Evolutionary conservation across 2,113 vertebrate genomes (phyloP), one percentile per base, ranked within the genome.

Genomic region (Tyto alba): DNA sequence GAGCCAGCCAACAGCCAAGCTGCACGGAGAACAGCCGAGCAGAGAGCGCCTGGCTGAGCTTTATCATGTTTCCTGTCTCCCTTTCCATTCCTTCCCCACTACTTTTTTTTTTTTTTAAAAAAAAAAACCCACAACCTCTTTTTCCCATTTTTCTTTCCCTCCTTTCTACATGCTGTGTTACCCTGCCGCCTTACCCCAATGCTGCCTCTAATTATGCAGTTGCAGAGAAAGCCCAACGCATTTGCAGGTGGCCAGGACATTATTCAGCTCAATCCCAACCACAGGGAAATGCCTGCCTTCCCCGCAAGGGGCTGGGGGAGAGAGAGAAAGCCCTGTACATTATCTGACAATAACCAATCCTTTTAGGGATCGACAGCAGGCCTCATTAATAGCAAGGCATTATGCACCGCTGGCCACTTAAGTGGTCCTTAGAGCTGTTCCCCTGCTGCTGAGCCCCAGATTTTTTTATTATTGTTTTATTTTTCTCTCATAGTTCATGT

Each of bases 1-100:
- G 98, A 98, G 98, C 98, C 98, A 98, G 85, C 72, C 92, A 68
- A 88, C 80, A 84, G 76, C 83, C 63, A 30, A 79, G 94, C 86
- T 84, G 93, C 64, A 52, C 68, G 12, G 78, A 73, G 22, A 75
- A 36, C 63, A 59, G 69, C 71, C 27, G 52, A 74, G 63, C 84
- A 8, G 62, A 48, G 80, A 57, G 69, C 2, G 73, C 72, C 94
- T 52, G 74, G 38, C 95, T 67, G 67, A 88, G 96, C 85, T 95
- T 95, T 90, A 88, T 77, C 69, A 9, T 36, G 5, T 82, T 91
- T 60, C 95, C 96, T 34, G 81, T 88, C 94, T 91, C 86, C 38
- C 7, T 84, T 77, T 25, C 86, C 78, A 29, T 25, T 29, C 29
- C 38, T 55, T 32, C 52, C 29, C 17, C 7, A 3, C 13, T 20